Evolutionary conservation across 1,140 invertebrate genomes (phyloP), one percentile per base, ranked within the genome.

Genomic region (Leptinotarsa defecta): DNA sequence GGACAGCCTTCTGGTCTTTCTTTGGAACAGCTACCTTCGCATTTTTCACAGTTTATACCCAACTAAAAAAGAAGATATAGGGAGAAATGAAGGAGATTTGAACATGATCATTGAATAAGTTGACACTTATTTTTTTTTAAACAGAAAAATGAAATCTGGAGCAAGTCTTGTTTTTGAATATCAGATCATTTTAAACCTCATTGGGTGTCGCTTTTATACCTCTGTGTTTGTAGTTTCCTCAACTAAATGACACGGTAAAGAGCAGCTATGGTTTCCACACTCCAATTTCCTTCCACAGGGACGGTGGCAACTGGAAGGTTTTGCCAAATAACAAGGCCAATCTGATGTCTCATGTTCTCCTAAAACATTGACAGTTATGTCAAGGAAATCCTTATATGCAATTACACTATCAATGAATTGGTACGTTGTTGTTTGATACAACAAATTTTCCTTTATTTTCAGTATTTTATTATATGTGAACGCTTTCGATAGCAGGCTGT

Each of bases 181-280:
- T 3, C 34, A 8, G 27, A 34, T 34, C 0, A 34, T 34, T 34
- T 34, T 11, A 34, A 34, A 34, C 6, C 34, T 34, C 8, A 34
- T 34, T 34, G 2, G 8, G 34, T 34, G 34, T 34, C 34, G 34
- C 8, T 43, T 43, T 43, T 43, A 43, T 43, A 43, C 34, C 34
- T 43, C 34, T 43, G 34, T 43, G 34, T 43, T 43, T 8, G 0
- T 11, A 43, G 87, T 81, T 22, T 83, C 74, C 74, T 87, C 85
- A 3, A 92, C 89, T 17, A 86, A 81, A 83, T 98, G 96, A 85
- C 96, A 98, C 13, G 89, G 83, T 49, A 91, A 82, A 22, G 86
- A 81, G 84, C 96, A 98, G 1, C 80, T 87, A 82, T 98, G 96
- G 86, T 96, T 96, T 2, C 89, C 89, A 84, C 96, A 98, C 0